Evolutionary conservation across 2,888 invertebrate genomes (phyloP).

Genomic region (Megastigmus dorsalis): DNA sequence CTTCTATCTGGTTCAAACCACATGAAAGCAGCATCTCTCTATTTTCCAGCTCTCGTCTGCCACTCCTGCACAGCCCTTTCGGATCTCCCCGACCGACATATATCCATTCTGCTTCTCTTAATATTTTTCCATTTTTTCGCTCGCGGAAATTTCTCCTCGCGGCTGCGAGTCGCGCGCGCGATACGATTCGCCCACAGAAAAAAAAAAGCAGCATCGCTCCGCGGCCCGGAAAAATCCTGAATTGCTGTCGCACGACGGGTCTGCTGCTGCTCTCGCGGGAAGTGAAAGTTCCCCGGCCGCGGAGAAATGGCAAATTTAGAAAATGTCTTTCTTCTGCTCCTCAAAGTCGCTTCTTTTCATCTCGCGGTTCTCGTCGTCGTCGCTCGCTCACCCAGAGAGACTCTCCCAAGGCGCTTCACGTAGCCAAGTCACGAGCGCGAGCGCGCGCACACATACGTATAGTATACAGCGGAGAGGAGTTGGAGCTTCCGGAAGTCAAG

Average conservation of each 20-base stretch:
- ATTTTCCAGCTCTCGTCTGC: no score
- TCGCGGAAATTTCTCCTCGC: neutral
- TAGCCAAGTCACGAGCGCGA: constrained; percentile 34
- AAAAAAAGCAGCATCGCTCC: no score
- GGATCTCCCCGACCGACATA: neutral
- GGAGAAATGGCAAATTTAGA: constrained; percentile 16
- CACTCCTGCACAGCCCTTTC: neutral
- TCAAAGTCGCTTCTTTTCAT: neutral
- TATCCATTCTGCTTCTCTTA: neutral
- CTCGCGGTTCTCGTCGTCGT: no score
- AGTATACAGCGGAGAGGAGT: constrained; percentile 1
- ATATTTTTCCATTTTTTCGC: neutral
- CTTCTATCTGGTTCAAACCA: neutral
- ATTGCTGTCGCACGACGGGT: neutral
- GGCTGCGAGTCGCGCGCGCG: neutral
- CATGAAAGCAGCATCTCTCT: neutral
- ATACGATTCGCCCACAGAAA: neutral
- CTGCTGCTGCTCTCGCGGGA: neutral
- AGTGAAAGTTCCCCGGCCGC: constrained; percentile 37
- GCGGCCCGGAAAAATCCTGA: neutral
- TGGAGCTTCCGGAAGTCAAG: constrained; percentile 56
- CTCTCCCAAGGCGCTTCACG: neutral
- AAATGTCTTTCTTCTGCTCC: constrained; percentile 24
- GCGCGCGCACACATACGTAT: neutral
- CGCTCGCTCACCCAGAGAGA: no score